Evolutionary conservation across 2,888 invertebrate genomes (phyloP).

Genomic region (Cryptosula pallasiana): DNA sequence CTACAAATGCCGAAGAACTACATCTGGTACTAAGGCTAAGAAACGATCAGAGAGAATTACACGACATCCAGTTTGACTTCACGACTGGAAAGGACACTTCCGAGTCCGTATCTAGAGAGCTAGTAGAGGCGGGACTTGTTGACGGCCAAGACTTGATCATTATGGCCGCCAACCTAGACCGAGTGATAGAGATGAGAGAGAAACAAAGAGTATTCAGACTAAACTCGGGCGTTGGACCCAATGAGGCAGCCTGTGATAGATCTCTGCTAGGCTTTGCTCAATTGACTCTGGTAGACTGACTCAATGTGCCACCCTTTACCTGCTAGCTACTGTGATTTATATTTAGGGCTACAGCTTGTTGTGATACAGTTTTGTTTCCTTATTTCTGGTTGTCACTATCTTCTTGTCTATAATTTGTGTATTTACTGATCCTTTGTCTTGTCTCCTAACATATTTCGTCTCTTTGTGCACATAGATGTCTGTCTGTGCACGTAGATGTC

Average conservation of each 20-base stretch:
- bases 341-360: too few relatives aligned
- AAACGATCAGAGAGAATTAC: slow-evolving; percentile 82
- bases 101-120: slow-evolving; percentile 86
- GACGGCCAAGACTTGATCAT: slow-evolving; percentile 83
- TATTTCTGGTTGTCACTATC: too few relatives aligned
- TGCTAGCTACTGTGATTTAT: too few relatives aligned
- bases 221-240: slow-evolving; percentile 59
- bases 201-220: slow-evolving; percentile 34
- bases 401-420: too few relatives aligned
- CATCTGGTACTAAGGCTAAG: slow-evolving; percentile 46
- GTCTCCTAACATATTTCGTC: too few relatives aligned
- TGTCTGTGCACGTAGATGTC: too few relatives aligned
- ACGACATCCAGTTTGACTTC: slow-evolving; percentile 97
- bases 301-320: too few relatives aligned
- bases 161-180: slow-evolving; percentile 88
- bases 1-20: slow-evolving; percentile 25
- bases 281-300: slow-evolving; percentile 57
- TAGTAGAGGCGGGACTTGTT: slow-evolving; percentile 90
- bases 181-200: slow-evolving; percentile 69
- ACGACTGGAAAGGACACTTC: slow-evolving; percentile 72
- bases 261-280: slow-evolving; percentile 95
- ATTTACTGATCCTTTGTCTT: too few relatives aligned
- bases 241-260: slow-evolving; percentile 86
- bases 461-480: too few relatives aligned
- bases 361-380: too few relatives aligned